A percentile compares a stretch with the other conserved stretches of the same genome.
Conservation (phyloP, 2,888 invertebrate genomes). For the Perdita meconis region DNA sequence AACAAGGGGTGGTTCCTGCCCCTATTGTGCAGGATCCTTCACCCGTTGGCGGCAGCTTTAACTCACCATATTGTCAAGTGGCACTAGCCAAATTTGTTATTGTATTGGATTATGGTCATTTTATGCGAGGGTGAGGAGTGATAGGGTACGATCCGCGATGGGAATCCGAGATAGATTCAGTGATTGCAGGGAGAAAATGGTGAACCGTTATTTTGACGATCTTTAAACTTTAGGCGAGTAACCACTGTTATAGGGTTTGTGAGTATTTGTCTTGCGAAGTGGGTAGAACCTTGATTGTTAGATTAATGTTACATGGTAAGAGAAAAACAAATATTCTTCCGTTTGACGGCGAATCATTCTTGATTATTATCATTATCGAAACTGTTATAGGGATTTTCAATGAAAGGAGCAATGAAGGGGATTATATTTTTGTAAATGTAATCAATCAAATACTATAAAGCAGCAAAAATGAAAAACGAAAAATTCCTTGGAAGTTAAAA, state of each 20-base stretch:
- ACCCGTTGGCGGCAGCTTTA: constrained; percentile 71
- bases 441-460: no score
- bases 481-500: no score
- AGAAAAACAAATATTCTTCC: no score
- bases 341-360: no score
- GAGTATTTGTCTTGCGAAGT: not conserved
- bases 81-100: constrained; percentile 81
- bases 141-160: not conserved
- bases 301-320: no score
- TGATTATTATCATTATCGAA: no score
- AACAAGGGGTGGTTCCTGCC: constrained; percentile 68
- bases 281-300: no score
- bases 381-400: no score
- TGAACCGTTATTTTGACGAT: constrained; percentile 1
- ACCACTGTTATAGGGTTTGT: not conserved
- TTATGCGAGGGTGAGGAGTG: constrained; percentile 17
- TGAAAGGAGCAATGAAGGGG: no score
- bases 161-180: not conserved
- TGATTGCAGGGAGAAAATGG: not conserved
- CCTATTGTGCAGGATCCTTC: constrained; percentile 71
- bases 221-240: not conserved
- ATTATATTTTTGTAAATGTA: no score
- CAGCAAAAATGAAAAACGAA: no score
- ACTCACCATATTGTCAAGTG: constrained; percentile 82
- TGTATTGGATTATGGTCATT: constrained; percentile 77